These are phyloP conservation scores for Tachysurus vachellii DNA, from an alignment of 2,113 vertebrate species.

Conservation along the genomic window DNA sequence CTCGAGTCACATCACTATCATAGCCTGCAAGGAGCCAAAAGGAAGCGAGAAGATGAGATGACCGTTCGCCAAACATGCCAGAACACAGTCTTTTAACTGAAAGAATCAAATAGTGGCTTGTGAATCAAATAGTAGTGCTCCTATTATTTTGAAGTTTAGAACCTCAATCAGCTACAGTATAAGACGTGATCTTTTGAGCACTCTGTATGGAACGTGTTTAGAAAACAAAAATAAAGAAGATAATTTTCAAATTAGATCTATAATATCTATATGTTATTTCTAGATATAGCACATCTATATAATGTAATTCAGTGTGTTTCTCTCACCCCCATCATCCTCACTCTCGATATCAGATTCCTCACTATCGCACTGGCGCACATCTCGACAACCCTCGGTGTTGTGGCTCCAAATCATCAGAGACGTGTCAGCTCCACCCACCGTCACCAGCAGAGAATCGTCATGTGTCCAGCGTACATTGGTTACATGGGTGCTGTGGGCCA, in stretches of 20 bases:
- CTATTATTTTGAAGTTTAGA: neutral
- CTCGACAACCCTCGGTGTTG: conserved; percentile 82
- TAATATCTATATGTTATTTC: neutral
- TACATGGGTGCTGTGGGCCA: conserved; percentile 94
- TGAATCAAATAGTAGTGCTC: neutral
- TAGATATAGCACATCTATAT: neutral
- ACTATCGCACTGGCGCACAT: conserved; percentile 86
- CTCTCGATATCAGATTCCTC: conserved; percentile 96
- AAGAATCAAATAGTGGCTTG: neutral
- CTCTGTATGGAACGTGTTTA: neutral
- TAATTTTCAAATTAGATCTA: neutral
- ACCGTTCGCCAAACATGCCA: neutral
- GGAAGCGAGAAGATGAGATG: conserved; percentile 3
- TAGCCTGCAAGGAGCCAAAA: conserved; percentile 78
- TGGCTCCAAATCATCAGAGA: conserved; percentile 97
- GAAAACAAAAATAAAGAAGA: neutral
- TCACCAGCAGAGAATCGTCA: conserved; percentile 89
- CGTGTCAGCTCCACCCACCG: conserved; percentile 88
- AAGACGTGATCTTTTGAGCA: neutral
- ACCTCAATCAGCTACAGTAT: neutral
- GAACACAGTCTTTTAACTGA: neutral
- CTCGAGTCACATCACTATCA: conserved; percentile 95
- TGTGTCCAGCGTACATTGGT: conserved; percentile 95
- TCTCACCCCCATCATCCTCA: conserved; percentile 93
- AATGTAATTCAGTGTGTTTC: neutral